Evolutionary conservation across 2,888 invertebrate species (phyloP), one percentile per base, ranked within the genome.

Genomic region (Rhorus exstirpatorius): DNA sequence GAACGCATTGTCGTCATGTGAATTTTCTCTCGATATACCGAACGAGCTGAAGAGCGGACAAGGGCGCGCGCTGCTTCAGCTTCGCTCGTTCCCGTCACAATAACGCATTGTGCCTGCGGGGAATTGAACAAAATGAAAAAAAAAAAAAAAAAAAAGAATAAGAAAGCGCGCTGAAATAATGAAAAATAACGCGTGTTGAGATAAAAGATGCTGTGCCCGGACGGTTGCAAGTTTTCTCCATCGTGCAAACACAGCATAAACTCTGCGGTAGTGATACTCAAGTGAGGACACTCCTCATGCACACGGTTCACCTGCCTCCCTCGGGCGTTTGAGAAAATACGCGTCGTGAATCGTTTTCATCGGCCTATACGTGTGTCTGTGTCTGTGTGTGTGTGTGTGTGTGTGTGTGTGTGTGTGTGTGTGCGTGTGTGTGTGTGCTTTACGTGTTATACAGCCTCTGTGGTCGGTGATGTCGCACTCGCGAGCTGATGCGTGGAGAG

Each of bases 1-100:
- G 44, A 72, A 72, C 67, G 49, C 51, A 72, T 80, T 81, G 81
- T 83, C 81, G 58, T 70, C 77, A 77, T 82, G 81, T 85, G 81
- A 83, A 85, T 85, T 84, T n/a, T 84, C 77, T 85, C 83, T 81
- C 60, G 74, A 79, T 80, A 82, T 80, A 84, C 74, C 74, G 71
- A 67, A 72, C 77, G 70, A 65, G 26, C 41, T n/a, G 55, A 44
- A 21, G 55, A 26, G 63, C 19, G 68, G 26, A 58, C n/a, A 81
- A 60, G 46, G 61, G 61, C 31, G 58, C 53, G 31, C 49, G 21
- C 4, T 38, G 41, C n/a, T 38, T 68, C 35, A 14, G 58, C 38
- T 24, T 24, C 51, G 31, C 35, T 46, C 60, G 71, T 58, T 58
- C 60, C 31, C 12, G 17, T 14, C 68, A 24, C 51, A 46, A 35